Base-by-base conservation (phyloP, 1,140 invertebrate genomes). In the Drosophila sp. region DNA sequence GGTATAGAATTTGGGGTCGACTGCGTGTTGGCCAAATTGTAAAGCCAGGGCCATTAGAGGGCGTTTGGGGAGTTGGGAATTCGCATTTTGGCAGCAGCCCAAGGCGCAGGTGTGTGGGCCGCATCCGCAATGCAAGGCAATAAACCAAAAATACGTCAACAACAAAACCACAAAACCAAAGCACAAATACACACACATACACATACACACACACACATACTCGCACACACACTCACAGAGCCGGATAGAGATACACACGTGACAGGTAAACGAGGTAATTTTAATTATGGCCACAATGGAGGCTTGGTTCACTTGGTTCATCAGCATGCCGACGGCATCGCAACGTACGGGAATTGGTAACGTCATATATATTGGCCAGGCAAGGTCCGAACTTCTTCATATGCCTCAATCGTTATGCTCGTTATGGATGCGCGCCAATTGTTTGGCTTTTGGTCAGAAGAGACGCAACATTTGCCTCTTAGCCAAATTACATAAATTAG, bases 71-170 rank as follows among this genome's bases (percentile, higher is more conserved):
- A 56, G 36, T 41, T 56, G 53, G 53, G 18, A 11, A 56, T 41
- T 53, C 18, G 29, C 36, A 53, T 36, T 43, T 53, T 53, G 50
- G 50, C 50, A 34, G 50, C 14, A 7, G 27, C 63, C 63, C 63
- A 72, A 59, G 63, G 36, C 29, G 54, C 63, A 59, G 63, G 69
- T 56, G 51, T 56, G 29, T 51, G 54, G 18, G 45, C 34, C 82
- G 84, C 79, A 90, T 90, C 87, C 87, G 87, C 87, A 90, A 77
- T 90, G 81, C 81, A 77, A 87, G 87, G 78, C 78, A 86, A 90
- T 90, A 90, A 90, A 90, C 87, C 78, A 90, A 90, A 90, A 90
- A 87, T 90, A 82, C 77, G 83, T 89, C 83, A 89, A 89, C 83
- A 89, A 87, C 80, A 80, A 81, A 80, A 72, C 86, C 82, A 76